These are phyloP conservation scores for Octodon degus DNA, from an alignment of 2,113 vertebrate genomes.

Conservation along the genomic window DNA sequence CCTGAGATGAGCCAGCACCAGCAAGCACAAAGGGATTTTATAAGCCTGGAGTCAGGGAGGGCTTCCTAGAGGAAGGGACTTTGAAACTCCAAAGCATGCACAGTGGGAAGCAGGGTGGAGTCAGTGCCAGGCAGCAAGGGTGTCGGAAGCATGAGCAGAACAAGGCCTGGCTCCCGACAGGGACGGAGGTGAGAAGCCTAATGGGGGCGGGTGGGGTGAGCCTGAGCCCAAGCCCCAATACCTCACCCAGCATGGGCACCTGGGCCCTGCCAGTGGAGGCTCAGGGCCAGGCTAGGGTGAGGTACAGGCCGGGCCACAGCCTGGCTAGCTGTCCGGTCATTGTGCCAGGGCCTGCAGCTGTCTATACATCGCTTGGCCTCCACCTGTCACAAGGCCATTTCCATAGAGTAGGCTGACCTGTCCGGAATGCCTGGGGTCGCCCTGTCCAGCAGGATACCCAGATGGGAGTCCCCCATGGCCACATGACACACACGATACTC, in stretches of 20 bases:
- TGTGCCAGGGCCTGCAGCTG: neutral
- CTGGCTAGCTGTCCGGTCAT: rapidly evolving
- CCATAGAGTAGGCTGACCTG: slow-evolving; percentile 82
- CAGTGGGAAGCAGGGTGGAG: slow-evolving; percentile 40
- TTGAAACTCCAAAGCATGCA: neutral
- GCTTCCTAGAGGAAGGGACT: neutral
- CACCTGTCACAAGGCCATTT: slow-evolving; percentile 59
- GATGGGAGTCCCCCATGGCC: slow-evolving; percentile 71
- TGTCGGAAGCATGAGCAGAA: neutral
- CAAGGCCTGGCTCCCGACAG: neutral
- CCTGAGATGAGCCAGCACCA: neutral
- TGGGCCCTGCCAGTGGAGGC: slow-evolving; percentile 49
- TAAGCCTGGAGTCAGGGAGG: neutral
- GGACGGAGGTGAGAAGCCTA: neutral
- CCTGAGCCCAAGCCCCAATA: slow-evolving; percentile 85
- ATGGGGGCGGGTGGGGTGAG: neutral
- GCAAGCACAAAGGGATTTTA: neutral
- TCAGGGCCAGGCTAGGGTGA: slow-evolving; percentile 60
- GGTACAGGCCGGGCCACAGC: neutral
- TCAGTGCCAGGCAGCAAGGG: neutral
- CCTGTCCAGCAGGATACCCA: slow-evolving; percentile 80
- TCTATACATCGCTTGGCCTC: neutral
- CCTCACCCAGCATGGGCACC: neutral
- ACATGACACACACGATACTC: slow-evolving; percentile 70
- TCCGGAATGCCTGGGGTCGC: neutral